Evolutionary conservation across 2,113 vertebrate genomes (phyloP).

Genomic region (Odontophorus gujanensis): DNA sequence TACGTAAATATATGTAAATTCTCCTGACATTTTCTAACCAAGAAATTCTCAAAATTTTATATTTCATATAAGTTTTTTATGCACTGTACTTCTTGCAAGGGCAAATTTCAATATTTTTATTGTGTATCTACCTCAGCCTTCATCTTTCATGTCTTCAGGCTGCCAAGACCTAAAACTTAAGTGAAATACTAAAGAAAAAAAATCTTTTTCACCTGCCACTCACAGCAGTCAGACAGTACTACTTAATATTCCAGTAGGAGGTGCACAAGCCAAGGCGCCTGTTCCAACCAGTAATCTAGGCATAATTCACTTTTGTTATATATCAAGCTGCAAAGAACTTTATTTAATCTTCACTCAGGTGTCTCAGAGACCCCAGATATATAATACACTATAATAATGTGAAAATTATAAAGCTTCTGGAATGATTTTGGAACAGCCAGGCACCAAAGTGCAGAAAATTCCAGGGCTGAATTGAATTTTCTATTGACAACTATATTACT

Average conservation of each 20-base stretch:
- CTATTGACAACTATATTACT: conserved; percentile 64
- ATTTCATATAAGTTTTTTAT: not conserved
- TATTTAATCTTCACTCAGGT: not conserved
- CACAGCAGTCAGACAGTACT: not conserved
- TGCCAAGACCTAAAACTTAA: not conserved
- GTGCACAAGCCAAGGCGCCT: not conserved
- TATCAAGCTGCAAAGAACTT: not conserved
- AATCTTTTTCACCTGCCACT: fast-evolving
- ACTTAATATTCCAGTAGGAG: not conserved
- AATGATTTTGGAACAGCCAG: conserved; percentile 43
- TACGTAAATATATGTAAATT: not conserved
- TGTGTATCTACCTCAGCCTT: not conserved
- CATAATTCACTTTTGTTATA: not conserved
- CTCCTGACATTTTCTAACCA: not conserved
- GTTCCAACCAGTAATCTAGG: not conserved
- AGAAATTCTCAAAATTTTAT: not conserved
- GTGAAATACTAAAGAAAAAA: not conserved
- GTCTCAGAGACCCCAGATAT: not conserved
- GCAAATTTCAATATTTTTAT: not conserved
- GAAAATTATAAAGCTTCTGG: conserved; percentile 67
- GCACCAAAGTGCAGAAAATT: conserved; percentile 59
- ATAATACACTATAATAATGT: conserved; percentile 17
- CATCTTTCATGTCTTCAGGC: not conserved
- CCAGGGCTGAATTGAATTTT: conserved; percentile 55
- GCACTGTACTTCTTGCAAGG: not conserved